A percentile compares a stretch with the other conserved stretches of the same genome.
Conservation (phyloP, 1,140 invertebrate genomes). For the Anastrepha ludens region DNA sequence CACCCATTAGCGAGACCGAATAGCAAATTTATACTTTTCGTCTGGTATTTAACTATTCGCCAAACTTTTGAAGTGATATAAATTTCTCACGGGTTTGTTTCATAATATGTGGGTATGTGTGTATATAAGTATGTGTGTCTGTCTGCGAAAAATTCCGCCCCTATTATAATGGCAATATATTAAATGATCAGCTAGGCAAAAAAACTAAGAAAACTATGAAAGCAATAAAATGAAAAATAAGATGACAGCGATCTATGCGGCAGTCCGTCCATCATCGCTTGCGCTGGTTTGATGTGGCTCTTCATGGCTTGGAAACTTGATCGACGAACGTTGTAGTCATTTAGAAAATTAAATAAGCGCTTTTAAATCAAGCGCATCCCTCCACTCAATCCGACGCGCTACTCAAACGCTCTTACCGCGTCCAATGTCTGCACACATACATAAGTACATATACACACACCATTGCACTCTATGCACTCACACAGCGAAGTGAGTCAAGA, state of each 20-base stretch:
- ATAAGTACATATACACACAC: background rate
- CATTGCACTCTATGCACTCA: background rate
- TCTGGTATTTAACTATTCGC: too few species aligned
- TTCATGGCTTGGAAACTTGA: conserved; percentile 1
- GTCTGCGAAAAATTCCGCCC: conserved; percentile 31
- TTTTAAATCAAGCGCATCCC: conserved; percentile 38
- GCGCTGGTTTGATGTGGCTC: background rate
- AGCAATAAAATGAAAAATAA: background rate
- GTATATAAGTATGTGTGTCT: background rate
- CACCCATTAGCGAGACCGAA: too few species aligned
- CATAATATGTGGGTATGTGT: too few species aligned
- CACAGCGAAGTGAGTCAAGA: background rate
- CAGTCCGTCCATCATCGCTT: background rate
- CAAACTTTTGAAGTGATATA: too few species aligned
- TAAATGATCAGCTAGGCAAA: conserved; percentile 16
- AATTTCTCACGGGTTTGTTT: too few species aligned
- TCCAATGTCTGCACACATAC: background rate
- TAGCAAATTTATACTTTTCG: too few species aligned
- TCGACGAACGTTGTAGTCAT: conserved; percentile 21
- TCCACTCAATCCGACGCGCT: conserved; percentile 28
- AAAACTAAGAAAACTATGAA: background rate
- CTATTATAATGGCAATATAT: conserved; percentile 47
- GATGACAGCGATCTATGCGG: background rate
- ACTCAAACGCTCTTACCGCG: background rate
- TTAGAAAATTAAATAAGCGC: conserved; percentile 52